A percentile compares a stretch with the other conserved stretches of the same genome.
phyloP scores from a whole-genome alignment of 2,113 vertebrate genomes.

The Rafetus swinhoei region DNA sequence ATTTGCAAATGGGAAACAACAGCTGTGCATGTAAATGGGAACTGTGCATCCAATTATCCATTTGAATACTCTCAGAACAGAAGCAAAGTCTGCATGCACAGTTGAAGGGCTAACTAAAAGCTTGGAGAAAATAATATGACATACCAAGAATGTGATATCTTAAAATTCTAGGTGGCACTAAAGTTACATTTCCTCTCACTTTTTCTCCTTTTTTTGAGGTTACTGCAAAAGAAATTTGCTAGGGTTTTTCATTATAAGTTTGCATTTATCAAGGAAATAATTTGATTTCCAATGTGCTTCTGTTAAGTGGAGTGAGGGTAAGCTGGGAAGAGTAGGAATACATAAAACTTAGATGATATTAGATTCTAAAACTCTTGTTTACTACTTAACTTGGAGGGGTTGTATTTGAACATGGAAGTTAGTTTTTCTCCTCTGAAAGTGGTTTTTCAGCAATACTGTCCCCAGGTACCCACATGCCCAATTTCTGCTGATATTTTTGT shows the following conservation, averaged over 20 bases:
- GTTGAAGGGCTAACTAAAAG: background rate
- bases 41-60: background rate
- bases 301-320: background rate
- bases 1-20: background rate
- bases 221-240: background rate
- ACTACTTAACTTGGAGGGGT: background rate
- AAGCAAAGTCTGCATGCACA: background rate
- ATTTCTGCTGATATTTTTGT: background rate
- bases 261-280: background rate
- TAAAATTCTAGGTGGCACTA: background rate
- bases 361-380: background rate
- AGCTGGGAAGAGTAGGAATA: background rate
- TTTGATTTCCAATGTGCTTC: background rate
- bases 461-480: background rate
- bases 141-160: background rate
- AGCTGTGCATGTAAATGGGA: background rate
- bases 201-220: accelerated
- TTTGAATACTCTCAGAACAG: background rate
- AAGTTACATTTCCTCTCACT: background rate
- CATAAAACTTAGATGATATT: background rate
- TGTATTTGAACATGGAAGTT: background rate
- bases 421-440: background rate
- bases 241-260: background rate
- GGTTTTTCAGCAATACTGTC: background rate
- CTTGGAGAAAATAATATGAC: background rate